phyloP scores from a whole-genome alignment of 2,888 invertebrate genomes.

The Luperina testacea region DNA sequence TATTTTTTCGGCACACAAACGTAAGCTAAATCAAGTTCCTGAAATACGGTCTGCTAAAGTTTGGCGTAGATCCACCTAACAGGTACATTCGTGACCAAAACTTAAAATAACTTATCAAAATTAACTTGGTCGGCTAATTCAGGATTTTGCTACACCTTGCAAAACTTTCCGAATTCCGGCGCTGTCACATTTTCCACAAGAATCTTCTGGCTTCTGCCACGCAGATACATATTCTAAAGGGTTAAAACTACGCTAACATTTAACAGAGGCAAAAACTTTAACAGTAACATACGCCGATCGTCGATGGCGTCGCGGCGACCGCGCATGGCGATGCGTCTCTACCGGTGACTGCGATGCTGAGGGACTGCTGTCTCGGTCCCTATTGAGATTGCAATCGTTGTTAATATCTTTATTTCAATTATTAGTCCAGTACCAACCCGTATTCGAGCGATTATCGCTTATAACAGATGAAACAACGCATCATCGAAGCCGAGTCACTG shows the following conservation, averaged over 20 bases:
- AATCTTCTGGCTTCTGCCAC: neutral
- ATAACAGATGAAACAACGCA: neutral
- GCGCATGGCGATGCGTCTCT: constrained; percentile 65
- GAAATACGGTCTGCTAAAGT: neutral
- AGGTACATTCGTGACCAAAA: neutral
- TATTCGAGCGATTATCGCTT: neutral
- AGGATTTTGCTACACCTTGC: neutral
- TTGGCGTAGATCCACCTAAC: neutral
- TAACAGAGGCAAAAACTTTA: constrained; percentile 7
- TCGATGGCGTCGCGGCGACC: constrained; percentile 79
- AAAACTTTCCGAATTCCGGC: neutral
- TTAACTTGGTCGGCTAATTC: neutral
- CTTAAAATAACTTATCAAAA: neutral
- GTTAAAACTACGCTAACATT: neutral
- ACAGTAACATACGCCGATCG: constrained; percentile 72
- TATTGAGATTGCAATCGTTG: constrained; percentile 1
- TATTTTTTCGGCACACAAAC: neutral
- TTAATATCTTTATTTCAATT: neutral
- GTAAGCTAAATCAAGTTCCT: neutral
- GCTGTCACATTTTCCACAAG: neutral
- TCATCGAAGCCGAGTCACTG: neutral
- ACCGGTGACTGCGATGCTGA: constrained; percentile 71
- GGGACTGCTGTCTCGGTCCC: constrained; percentile 75
- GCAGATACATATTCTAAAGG: neutral
- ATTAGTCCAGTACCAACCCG: neutral